Percentiles rank a stretch among this genome's conserved stretches.
phyloP scores from a whole-genome alignment of 2,113 vertebrate species.

The Ginglymostoma cirratum region DNA sequence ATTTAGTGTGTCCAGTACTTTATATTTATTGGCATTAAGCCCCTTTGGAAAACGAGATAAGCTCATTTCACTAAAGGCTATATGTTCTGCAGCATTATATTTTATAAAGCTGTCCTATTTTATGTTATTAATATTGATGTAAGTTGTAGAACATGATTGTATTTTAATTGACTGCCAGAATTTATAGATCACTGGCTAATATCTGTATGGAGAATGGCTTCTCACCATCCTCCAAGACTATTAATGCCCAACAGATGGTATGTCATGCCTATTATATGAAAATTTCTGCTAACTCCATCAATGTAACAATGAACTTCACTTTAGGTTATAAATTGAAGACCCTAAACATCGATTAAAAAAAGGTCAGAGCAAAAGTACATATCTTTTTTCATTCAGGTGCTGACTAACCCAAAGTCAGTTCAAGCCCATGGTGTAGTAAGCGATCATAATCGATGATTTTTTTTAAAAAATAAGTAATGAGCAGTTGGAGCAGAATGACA shows the following conservation, averaged over 20 bases:
- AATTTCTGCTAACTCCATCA: not conserved
- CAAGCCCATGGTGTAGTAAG: not conserved
- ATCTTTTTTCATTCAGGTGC: not conserved
- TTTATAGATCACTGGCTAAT: not conserved
- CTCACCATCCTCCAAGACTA: not conserved
- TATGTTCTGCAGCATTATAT: conserved; percentile 10
- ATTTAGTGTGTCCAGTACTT: not conserved
- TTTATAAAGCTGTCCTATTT: not conserved
- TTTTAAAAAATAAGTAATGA: not conserved
- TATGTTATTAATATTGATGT: conserved; percentile 3
- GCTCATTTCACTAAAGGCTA: too few species aligned
- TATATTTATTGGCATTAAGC: not conserved
- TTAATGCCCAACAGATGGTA: not conserved
- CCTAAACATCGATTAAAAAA: not conserved
- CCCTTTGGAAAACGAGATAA: not conserved
- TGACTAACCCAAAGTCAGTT: not conserved
- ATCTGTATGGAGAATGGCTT: not conserved
- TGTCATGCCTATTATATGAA: not conserved
- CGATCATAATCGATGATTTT: not conserved
- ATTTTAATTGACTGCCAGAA: conserved; percentile 18
- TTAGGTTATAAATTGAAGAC: not conserved
- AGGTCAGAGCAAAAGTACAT: not conserved
- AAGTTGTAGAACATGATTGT: conserved; percentile 23
- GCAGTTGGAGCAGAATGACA: not conserved
- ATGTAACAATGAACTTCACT: not conserved